Conservation (phyloP, 2,797 vertebrate species). For the Microctenopoma lineatum region DNA sequence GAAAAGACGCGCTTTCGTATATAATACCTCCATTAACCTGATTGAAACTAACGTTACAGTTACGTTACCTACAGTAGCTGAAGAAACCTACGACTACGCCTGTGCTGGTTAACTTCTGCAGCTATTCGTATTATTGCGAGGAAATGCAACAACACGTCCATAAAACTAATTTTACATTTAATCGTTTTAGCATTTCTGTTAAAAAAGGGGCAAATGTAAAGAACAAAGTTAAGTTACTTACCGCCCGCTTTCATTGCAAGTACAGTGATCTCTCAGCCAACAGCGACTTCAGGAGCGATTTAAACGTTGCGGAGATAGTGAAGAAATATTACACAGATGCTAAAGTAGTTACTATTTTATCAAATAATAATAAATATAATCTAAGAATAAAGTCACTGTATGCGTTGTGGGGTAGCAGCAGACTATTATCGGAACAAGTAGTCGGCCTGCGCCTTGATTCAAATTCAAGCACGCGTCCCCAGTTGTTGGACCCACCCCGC, state of each 20-base stretch:
- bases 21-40: not conserved
- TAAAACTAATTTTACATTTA: not conserved
- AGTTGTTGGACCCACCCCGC: slow-evolving; percentile 66
- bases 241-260: slow-evolving; percentile 87
- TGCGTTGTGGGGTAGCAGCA: slow-evolving; percentile 10
- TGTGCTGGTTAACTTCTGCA: not conserved
- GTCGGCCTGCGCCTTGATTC: slow-evolving; percentile 59
- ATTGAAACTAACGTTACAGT: slow-evolving; percentile 8
- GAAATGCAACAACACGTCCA: not conserved
- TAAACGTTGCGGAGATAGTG: slow-evolving; percentile 23
- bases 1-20: rapidly evolving
- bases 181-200: rapidly evolving
- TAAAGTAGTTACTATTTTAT: not conserved
- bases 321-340: not conserved
- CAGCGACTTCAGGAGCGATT: slow-evolving; percentile 30
- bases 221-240: slow-evolving; percentile 67
- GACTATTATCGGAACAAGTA: slow-evolving; percentile 44
- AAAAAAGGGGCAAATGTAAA: not conserved
- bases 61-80: not conserved
- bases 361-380: too few species aligned
- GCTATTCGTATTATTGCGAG: not conserved
- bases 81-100: slow-evolving; percentile 19
- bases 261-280: slow-evolving; percentile 42
- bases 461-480: slow-evolving; percentile 73
- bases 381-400: not conserved